These are phyloP conservation scores for Caenorhabditis panamensis DNA, from an alignment of 2,888 invertebrate species.

Conservation along the genomic window DNA sequence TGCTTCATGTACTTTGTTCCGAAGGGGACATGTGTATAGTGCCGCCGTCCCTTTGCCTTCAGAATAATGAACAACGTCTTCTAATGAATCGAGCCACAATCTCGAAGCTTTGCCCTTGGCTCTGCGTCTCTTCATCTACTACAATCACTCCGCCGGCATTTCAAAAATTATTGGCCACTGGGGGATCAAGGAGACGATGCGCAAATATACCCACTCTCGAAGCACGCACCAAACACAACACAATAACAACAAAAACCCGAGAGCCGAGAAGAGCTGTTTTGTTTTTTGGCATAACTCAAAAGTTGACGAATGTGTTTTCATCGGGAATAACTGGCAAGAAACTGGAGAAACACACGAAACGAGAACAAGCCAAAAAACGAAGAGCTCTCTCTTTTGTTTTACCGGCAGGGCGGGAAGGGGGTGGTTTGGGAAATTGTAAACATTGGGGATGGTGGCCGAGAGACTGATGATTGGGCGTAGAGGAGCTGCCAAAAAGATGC, in stretches of 20 bases:
- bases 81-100: slow-evolving; percentile 45
- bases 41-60: neutral
- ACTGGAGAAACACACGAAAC: neutral
- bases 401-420: neutral
- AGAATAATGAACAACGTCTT: slow-evolving; percentile 37
- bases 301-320: slow-evolving; percentile 45
- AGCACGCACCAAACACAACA: slow-evolving; percentile 2
- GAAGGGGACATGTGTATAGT: slow-evolving; percentile 27
- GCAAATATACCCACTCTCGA: slow-evolving; percentile 17
- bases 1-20: neutral
- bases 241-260: slow-evolving; percentile 41
- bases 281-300: slow-evolving; percentile 35
- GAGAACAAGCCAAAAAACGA: neutral
- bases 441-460: slow-evolving; percentile 27
- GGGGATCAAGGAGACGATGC: slow-evolving; percentile 38
- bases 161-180: slow-evolving; percentile 56
- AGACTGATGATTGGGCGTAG: neutral
- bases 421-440: slow-evolving; percentile 37
- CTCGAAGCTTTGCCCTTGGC: neutral
- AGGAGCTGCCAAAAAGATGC: slow-evolving; percentile 19
- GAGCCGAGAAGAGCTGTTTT: neutral
- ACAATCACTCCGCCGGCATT: slow-evolving; percentile 25
- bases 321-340: slow-evolving; percentile 2
- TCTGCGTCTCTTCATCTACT: slow-evolving; percentile 42
- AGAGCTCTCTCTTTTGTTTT: slow-evolving; percentile 2